Percentiles rank a stretch among this genome's conserved stretches.
phyloP scores from a whole-genome alignment of 1,140 invertebrate genomes.

The Harlomillsia oculata region DNA sequence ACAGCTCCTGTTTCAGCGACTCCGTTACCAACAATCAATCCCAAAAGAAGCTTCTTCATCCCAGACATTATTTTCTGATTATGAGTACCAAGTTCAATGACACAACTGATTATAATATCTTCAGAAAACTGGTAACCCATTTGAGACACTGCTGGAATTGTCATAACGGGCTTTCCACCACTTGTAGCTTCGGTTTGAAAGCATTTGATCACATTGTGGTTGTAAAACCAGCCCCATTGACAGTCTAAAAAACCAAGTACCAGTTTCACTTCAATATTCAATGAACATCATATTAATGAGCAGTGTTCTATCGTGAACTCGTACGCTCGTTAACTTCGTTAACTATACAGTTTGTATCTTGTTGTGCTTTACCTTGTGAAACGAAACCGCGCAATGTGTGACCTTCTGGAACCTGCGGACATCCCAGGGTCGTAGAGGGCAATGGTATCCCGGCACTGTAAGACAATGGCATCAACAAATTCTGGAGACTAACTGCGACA shows the following conservation, averaged over 20 bases:
- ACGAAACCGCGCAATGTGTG: conserved; percentile 9
- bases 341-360: not conserved
- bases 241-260: too few species aligned
- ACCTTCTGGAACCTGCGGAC: not conserved
- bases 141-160: too few species aligned
- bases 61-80: conserved; percentile 14
- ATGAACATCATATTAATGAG: too few species aligned
- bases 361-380: conserved; percentile 18
- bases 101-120: conserved; percentile 31
- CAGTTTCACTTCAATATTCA: too few species aligned
- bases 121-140: too few species aligned
- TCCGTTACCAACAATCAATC: conserved; percentile 11
- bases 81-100: conserved; percentile 19
- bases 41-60: conserved; percentile 15
- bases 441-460: conserved; percentile 16
- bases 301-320: too few species aligned
- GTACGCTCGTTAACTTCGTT: not conserved
- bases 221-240: conserved; percentile 24
- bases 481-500: conserved; percentile 11
- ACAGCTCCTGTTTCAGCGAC: conserved; percentile 15
- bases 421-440: not conserved
- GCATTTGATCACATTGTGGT: conserved; percentile 17
- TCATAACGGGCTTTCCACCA: too few species aligned
- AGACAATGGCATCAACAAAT: conserved; percentile 26
- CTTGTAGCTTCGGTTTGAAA: conserved; percentile 25